Conservation (phyloP, 2,113 vertebrate genomes). For the Lynx canadensis region DNA sequence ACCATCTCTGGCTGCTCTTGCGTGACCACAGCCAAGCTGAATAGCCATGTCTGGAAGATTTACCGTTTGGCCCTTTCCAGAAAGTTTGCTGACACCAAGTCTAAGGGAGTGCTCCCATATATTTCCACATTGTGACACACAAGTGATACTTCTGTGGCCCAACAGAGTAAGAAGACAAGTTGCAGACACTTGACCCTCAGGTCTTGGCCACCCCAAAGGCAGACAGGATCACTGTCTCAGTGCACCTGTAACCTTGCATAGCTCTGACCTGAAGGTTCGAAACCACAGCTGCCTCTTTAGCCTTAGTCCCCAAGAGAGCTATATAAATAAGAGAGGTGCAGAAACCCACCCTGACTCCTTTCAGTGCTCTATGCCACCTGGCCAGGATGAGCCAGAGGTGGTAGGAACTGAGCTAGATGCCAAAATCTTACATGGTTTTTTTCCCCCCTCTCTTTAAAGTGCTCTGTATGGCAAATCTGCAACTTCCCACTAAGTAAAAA, state of each 20-base stretch:
- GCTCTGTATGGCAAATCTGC: neutral
- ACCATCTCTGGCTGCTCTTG: neutral
- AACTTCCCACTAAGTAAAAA: neutral
- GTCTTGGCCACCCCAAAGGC: neutral
- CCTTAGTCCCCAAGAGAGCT: neutral
- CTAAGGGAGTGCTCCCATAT: neutral
- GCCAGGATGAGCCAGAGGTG: neutral
- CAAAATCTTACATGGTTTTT: neutral
- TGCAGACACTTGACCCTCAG: neutral
- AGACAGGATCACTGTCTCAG: neutral
- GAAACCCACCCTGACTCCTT: neutral
- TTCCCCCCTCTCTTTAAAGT: neutral
- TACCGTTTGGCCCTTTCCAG: neutral
- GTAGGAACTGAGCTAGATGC: neutral
- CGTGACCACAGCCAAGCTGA: neutral
- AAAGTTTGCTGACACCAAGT: neutral
- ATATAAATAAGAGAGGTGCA: neutral
- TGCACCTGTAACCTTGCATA: neutral
- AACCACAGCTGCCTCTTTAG: neutral
- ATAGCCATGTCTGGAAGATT: neutral
- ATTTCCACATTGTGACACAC: no score
- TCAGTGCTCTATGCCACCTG: neutral
- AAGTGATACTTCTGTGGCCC: neutral
- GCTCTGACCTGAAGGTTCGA: neutral
- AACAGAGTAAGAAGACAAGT: neutral